Percentiles rank a stretch among this genome's conserved stretches.
Conservation (phyloP, 2,888 invertebrate species). For the Synanthedon formicaeformis region DNA sequence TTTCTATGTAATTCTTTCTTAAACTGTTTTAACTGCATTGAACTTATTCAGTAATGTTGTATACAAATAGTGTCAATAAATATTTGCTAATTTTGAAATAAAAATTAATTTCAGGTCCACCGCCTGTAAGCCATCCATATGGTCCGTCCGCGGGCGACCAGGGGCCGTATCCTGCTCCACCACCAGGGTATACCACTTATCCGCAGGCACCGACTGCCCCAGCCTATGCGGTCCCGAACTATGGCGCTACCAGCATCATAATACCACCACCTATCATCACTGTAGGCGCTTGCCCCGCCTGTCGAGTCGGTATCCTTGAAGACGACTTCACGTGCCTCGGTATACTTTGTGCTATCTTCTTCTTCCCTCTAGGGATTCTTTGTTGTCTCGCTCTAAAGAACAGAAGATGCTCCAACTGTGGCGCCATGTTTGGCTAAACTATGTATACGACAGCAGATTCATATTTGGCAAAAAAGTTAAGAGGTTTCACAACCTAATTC, state of each 20-base stretch:
- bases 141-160: conserved; percentile 21
- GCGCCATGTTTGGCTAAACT: conserved; percentile 79
- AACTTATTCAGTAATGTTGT: no score
- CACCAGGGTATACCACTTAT: conserved; percentile 70
- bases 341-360: conserved; percentile 84
- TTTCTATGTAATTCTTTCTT: no score
- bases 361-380: conserved; percentile 88
- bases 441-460: background rate
- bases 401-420: conserved; percentile 88
- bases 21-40: no score
- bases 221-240: conserved; percentile 67
- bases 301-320: conserved; percentile 87
- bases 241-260: conserved; percentile 73
- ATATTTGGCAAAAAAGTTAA: background rate
- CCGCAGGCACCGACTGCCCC: conserved; percentile 30
- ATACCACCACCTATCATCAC: conserved; percentile 83
- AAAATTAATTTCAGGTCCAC: conserved; percentile 18
- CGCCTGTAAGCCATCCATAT: conserved; percentile 9
- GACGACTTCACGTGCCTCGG: conserved; percentile 90
- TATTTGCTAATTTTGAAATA: background rate
- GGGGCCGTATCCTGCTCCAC: conserved; percentile 55
- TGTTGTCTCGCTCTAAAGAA: conserved; percentile 89
- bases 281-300: conserved; percentile 90
- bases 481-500: no score
- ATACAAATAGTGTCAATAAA: no score